Conservation (phyloP, 2,888 invertebrate genomes). For the Syrista parreyssii region DNA sequence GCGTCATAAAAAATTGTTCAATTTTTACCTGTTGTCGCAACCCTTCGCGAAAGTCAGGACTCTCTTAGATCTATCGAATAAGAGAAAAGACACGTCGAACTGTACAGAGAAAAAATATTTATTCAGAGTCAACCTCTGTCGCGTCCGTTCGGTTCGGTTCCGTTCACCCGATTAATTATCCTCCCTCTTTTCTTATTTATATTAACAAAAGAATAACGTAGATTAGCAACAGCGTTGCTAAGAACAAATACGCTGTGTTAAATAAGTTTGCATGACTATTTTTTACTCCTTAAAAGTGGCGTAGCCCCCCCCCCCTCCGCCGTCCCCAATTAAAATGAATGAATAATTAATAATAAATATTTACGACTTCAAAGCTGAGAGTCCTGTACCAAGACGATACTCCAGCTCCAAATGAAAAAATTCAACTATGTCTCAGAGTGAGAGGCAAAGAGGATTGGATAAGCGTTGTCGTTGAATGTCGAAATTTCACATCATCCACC, state of each 20-base stretch:
- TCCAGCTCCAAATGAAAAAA: constrained; percentile 59
- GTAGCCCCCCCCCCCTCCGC: no score
- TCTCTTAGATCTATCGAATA: no score
- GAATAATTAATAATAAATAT: constrained; percentile 3
- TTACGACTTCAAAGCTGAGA: constrained; percentile 42
- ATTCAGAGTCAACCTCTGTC: no score
- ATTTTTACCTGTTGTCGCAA: background rate
- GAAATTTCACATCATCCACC: constrained; percentile 58
- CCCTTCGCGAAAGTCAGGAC: no score
- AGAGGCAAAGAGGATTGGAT: constrained; percentile 58
- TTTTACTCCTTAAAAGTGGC: background rate
- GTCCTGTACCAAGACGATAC: constrained; percentile 58
- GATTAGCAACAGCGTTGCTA: no score
- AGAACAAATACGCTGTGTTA: no score
- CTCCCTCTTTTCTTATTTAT: no score
- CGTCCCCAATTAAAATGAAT: background rate
- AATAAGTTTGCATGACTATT: background rate
- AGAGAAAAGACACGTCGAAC: no score
- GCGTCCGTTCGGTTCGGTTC: no score
- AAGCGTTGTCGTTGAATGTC: constrained; percentile 58
- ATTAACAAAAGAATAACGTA: no score
- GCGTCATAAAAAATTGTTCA: background rate
- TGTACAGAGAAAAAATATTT: no score
- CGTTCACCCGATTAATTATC: no score
- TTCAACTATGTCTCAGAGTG: constrained; percentile 60